Conservation (phyloP, 1,140 invertebrate genomes). For the Heterodera schachtii region DNA sequence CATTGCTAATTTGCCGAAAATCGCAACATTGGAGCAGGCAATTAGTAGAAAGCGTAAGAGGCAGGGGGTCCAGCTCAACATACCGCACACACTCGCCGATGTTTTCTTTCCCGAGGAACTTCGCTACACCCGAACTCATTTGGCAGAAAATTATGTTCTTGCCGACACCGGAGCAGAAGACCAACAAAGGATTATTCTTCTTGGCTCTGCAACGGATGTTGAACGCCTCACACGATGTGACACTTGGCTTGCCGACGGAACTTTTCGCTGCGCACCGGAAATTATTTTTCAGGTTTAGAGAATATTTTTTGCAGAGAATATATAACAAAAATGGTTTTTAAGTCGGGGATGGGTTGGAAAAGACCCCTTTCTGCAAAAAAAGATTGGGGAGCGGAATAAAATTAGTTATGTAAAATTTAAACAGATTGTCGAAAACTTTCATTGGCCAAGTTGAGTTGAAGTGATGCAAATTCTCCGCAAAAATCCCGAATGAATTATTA, state of each 20-base stretch:
- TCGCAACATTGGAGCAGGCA: background rate
- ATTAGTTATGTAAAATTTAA: too few species aligned
- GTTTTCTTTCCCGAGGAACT: background rate
- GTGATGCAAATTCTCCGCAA: too few species aligned
- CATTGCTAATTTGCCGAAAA: background rate
- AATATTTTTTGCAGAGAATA: background rate
- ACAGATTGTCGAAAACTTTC: too few species aligned
- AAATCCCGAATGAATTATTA: too few species aligned
- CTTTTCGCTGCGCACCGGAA: background rate
- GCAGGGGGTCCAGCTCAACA: background rate
- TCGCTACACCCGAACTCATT: background rate
- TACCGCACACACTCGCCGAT: background rate
- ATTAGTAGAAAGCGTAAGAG: background rate
- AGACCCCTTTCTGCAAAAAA: too few species aligned
- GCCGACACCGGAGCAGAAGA: background rate
- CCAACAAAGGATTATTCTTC: background rate
- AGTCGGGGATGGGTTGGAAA: too few species aligned
- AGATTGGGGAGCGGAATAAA: too few species aligned
- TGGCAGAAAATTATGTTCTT: background rate
- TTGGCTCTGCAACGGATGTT: background rate
- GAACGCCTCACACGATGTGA: background rate
- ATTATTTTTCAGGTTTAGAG: conserved; percentile 3
- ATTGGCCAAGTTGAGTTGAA: too few species aligned
- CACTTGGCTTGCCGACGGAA: background rate
- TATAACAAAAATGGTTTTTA: background rate